Conservation (phyloP, 2,113 vertebrate genomes). For the Aix galericulata region DNA sequence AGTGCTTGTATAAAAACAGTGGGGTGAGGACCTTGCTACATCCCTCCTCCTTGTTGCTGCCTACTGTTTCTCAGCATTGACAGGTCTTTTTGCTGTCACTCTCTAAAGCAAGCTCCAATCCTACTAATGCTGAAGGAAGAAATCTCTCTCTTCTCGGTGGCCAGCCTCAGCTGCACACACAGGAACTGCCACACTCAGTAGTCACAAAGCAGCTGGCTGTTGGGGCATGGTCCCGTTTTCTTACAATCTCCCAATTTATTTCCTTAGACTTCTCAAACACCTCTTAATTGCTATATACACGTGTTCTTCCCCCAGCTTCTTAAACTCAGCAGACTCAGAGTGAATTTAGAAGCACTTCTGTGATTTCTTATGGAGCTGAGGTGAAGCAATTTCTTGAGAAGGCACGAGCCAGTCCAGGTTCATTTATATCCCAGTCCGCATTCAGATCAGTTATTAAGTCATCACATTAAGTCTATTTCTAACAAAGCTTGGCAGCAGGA, state of each 20-base stretch:
- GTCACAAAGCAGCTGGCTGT: neutral
- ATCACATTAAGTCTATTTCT: neutral
- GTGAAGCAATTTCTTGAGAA: neutral
- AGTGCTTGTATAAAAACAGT: neutral
- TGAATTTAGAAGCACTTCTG: neutral
- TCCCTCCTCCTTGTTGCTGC: neutral
- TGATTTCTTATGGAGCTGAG: neutral
- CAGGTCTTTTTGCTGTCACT: neutral
- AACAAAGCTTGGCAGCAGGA: neutral
- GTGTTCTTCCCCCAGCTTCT: neutral
- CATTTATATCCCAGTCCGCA: neutral
- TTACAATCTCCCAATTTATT: fast-evolving
- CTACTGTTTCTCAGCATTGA: neutral
- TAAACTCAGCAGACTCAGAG: neutral
- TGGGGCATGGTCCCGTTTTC: neutral
- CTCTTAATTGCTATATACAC: neutral
- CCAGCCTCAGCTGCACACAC: neutral
- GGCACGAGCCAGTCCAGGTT: neutral
- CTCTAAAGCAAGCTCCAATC: neutral
- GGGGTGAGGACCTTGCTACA: neutral
- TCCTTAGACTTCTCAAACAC: fast-evolving
- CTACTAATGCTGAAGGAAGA: neutral
- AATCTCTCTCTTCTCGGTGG: neutral
- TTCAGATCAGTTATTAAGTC: neutral
- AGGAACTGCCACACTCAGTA: neutral